Conservation (phyloP, 1,140 invertebrate genomes). For the Drosophila obscura region DNA sequence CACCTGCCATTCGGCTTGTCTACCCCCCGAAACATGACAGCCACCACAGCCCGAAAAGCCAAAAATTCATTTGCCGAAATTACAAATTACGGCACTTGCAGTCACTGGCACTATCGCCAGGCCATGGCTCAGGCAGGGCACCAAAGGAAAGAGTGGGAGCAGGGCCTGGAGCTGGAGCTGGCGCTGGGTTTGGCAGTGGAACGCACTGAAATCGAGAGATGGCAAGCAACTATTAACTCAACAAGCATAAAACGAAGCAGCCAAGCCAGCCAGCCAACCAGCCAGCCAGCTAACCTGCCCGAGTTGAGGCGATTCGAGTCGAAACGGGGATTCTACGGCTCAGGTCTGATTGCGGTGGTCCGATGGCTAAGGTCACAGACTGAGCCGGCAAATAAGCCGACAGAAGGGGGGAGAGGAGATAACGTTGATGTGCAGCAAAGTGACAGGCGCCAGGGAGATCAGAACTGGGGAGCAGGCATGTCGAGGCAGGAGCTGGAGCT, state of each 20-base stretch:
- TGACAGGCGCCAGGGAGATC: constrained; percentile 44
- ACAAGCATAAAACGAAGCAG: constrained; percentile 81
- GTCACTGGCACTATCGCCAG: constrained; percentile 37
- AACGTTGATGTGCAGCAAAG: constrained; percentile 57
- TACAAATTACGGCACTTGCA: constrained; percentile 81
- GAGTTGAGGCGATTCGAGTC: neutral
- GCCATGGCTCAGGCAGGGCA: constrained; percentile 17
- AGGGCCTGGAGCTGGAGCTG: too few relatives aligned
- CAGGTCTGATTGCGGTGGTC: constrained; percentile 21
- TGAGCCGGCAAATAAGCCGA: constrained; percentile 73
- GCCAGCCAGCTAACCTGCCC: neutral
- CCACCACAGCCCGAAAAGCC: constrained; percentile 52
- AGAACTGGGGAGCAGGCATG: constrained; percentile 4
- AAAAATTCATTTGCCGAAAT: constrained; percentile 82
- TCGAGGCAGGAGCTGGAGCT: neutral
- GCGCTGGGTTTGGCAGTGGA: constrained; percentile 10
- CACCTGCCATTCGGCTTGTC: constrained; percentile 59
- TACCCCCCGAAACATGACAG: constrained; percentile 2
- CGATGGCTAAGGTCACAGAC: constrained; percentile 40
- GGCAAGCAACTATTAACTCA: constrained; percentile 77
- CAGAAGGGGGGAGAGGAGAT: constrained; percentile 60
- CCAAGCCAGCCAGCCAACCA: constrained; percentile 34
- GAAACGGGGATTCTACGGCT: constrained; percentile 9
- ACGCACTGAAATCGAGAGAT: constrained; percentile 49
- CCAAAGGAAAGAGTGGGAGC: constrained; percentile 11